These are phyloP conservation scores for Formica selysi DNA, from an alignment of 1,140 invertebrate genomes.

Conservation along the genomic window DNA sequence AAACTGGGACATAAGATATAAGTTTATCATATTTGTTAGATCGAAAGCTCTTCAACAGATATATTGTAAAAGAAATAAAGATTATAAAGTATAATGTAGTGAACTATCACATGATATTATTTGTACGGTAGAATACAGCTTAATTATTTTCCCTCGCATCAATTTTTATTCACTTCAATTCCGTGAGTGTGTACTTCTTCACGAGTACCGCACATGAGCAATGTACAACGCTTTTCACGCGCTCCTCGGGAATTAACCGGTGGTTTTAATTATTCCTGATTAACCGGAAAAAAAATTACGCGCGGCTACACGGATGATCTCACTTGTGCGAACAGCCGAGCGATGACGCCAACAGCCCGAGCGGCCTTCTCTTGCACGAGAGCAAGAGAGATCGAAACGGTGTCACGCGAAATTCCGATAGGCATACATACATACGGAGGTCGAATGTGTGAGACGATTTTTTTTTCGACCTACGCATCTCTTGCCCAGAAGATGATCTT, in stretches of 20 bases:
- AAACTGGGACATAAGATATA: too few relatives aligned
- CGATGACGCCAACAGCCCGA: slow-evolving; percentile 45
- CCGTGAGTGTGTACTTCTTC: too few relatives aligned
- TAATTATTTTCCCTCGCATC: neutral
- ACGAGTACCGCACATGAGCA: neutral
- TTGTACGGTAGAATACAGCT: neutral
- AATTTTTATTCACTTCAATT: neutral
- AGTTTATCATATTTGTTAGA: too few relatives aligned
- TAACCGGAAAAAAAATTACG: slow-evolving; percentile 38
- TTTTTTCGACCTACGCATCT: slow-evolving; percentile 40
- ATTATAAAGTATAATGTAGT: too few relatives aligned
- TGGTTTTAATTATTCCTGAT: slow-evolving; percentile 34
- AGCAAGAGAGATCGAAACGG: slow-evolving; percentile 47
- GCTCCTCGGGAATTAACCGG: slow-evolving; percentile 1
- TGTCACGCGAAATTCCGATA: slow-evolving; percentile 57
- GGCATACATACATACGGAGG: slow-evolving; percentile 34
- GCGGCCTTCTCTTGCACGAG: slow-evolving; percentile 31
- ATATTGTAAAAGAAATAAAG: too few relatives aligned
- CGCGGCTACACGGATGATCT: slow-evolving; percentile 29
- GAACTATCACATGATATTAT: neutral
- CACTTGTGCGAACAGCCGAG: slow-evolving; percentile 20
- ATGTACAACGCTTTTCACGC: neutral
- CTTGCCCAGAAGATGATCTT: slow-evolving; percentile 27
- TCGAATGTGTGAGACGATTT: slow-evolving; percentile 3
- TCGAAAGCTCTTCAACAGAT: too few relatives aligned